These are phyloP conservation scores for Hyperopisus bebe DNA, from an alignment of 2,113 vertebrate genomes.

Conservation along the genomic window DNA sequence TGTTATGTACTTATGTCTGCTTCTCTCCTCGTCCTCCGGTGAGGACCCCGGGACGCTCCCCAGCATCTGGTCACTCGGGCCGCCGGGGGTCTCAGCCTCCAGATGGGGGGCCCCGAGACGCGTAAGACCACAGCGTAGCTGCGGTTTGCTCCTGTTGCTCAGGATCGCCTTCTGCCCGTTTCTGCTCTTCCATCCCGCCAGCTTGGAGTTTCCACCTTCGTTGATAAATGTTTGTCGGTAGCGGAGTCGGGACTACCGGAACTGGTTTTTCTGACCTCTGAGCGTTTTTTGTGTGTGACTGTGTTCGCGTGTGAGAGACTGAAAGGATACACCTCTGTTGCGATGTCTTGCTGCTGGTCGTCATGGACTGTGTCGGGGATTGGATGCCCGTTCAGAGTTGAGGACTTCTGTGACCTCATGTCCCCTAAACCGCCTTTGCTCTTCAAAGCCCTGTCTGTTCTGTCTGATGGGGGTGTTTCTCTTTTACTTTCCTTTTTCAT, in stretches of 20 bases:
- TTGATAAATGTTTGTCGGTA: not conserved
- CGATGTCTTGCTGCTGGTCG: not conserved
- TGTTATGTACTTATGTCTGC: conserved; percentile 4
- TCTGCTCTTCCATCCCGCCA: not conserved
- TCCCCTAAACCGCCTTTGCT: not conserved
- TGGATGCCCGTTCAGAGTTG: not conserved
- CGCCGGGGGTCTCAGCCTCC: not conserved
- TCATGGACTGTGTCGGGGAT: not conserved
- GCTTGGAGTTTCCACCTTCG: not conserved
- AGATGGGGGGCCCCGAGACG: not conserved
- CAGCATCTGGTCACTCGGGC: not conserved
- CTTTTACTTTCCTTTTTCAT: not conserved
- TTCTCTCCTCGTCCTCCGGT: not conserved
- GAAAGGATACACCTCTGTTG: not conserved
- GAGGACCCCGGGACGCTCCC: not conserved
- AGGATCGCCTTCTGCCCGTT: not conserved
- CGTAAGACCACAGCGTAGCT: not conserved
- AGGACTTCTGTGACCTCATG: not conserved
- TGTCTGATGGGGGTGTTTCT: not conserved
- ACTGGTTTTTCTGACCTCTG: conserved; percentile 8
- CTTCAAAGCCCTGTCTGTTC: not conserved
- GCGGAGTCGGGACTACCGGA: not conserved
- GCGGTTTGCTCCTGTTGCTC: not conserved
- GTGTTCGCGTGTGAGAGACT: not conserved
- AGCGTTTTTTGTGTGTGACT: conserved; percentile 29